Evolutionary conservation across 2,888 invertebrate genomes (phyloP), one percentile per base, ranked within the genome.

Genomic region (Serripes groenlandicus): DNA sequence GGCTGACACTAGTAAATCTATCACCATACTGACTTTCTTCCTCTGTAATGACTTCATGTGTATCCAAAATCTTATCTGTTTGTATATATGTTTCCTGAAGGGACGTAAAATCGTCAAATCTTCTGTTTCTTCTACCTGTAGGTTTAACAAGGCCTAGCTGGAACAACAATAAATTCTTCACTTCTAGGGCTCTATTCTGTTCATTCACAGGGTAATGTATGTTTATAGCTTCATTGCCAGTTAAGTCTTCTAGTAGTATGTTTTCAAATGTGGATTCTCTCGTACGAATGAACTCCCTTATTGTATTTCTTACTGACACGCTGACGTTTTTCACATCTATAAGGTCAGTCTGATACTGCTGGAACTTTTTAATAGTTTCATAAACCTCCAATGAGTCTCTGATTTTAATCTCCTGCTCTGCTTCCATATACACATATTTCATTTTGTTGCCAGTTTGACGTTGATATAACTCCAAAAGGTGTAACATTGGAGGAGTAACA

Each of bases 131-230:
- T 26, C 69, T 49, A 52, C 30, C 69, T 5, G 69, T 69, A 21
- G 18, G 28, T 23, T 52, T 69, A 4, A 52, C 32, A 42, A 69
- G 52, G 49, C 32, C 28, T n/a, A 69, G 26, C 11, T 28, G 23
- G 21, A 69, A 26, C 52, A 52, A 28, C 11, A 69, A 52, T 32
- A 28, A 30, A n/a, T 49, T 42, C 52, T 69, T 69, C 28, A 62
- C 34, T 21, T 62, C 34, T 21, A 28, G 5, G 30, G 52, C 52
- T 23, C 9, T 28, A 49, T 49, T 28, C 21, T 49, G 30, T 49
- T 49, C 30, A 2, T 69, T 52, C 18, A 52, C 28, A 7, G 52
- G 69, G 52, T 52, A 42, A 30, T 69, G 69, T 21, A 69, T 69
- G 15, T 69, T 30, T 3, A 69, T 52, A 3, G 23, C 69, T 28